Conservation (phyloP, 2,797 vertebrate genomes). For the Pipistrellus pipistrellus region DNA sequence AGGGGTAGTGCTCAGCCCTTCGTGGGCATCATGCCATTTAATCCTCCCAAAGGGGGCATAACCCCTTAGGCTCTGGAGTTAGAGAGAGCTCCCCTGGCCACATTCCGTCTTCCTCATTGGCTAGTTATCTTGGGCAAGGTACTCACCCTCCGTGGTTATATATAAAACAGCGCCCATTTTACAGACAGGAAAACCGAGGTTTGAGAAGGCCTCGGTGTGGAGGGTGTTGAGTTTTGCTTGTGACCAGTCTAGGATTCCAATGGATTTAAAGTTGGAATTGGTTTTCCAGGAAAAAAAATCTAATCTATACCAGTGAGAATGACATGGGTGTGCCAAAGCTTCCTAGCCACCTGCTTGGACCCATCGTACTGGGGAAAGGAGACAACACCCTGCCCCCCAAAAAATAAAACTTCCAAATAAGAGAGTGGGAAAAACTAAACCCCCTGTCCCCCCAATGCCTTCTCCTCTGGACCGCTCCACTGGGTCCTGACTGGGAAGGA, state of each 20-base stretch:
- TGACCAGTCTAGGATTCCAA: background rate
- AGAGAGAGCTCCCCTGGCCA: background rate
- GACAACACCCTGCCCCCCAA: background rate
- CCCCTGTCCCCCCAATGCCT: background rate
- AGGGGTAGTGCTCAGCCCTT: background rate
- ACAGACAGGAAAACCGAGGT: slow-evolving; percentile 43
- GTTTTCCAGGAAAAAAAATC: slow-evolving; percentile 25
- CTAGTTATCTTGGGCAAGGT: background rate
- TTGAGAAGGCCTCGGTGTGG: rapidly evolving
- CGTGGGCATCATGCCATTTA: background rate
- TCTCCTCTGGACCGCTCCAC: background rate
- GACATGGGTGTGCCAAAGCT: background rate
- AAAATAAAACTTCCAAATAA: background rate
- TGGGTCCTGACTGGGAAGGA: slow-evolving; percentile 60
- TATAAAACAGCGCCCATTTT: background rate
- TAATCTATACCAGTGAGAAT: background rate
- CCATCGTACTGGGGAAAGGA: background rate
- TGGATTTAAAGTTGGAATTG: slow-evolving; percentile 17
- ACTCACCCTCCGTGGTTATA: background rate
- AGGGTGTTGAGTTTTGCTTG: background rate
- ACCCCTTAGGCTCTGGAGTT: background rate
- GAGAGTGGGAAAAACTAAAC: background rate
- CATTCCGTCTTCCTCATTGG: background rate
- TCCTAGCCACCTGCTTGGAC: background rate
- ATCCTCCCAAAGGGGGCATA: background rate